Conservation (phyloP, 2,888 invertebrate genomes). For the Troides aeacus region DNA sequence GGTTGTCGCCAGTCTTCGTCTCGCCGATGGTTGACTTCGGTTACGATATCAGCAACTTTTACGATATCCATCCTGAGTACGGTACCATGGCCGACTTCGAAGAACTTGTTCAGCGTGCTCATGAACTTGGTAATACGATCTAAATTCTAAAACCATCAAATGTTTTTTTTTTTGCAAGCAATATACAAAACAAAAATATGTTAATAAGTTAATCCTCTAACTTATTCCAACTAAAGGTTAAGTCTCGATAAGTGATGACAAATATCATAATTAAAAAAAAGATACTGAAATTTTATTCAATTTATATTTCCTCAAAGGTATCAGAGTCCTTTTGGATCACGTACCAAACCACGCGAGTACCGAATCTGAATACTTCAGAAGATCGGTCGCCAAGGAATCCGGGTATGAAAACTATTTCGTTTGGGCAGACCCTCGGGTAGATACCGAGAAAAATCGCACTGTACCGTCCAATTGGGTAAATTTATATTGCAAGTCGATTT, state of each 20-base stretch:
- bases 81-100: constrained; percentile 86
- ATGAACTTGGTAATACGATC: constrained; percentile 57
- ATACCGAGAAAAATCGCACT: constrained; percentile 47
- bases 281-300: too few relatives aligned
- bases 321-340: constrained; percentile 80
- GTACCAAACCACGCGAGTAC: constrained; percentile 84
- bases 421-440: constrained; percentile 81
- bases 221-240: too few relatives aligned
- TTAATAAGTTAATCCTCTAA: too few relatives aligned
- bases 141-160: too few relatives aligned
- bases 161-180: too few relatives aligned
- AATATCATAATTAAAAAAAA: too few relatives aligned
- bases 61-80: constrained; percentile 83
- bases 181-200: too few relatives aligned
- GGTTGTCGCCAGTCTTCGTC: constrained; percentile 89
- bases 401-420: constrained; percentile 86
- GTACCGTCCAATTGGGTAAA: constrained; percentile 73
- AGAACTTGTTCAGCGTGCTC: constrained; percentile 72
- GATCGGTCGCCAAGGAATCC: constrained; percentile 79
- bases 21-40: constrained; percentile 92
- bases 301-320: constrained; percentile 34
- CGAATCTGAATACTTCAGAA: constrained; percentile 88
- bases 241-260: too few relatives aligned
- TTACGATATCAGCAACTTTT: constrained; percentile 89
- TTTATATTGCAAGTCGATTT: too few relatives aligned